A percentile compares a stretch with the other conserved stretches of the same genome.
These are phyloP conservation scores for Danaus melanippus DNA, from an alignment of 1,140 invertebrate genomes.

Conservation along the genomic window DNA sequence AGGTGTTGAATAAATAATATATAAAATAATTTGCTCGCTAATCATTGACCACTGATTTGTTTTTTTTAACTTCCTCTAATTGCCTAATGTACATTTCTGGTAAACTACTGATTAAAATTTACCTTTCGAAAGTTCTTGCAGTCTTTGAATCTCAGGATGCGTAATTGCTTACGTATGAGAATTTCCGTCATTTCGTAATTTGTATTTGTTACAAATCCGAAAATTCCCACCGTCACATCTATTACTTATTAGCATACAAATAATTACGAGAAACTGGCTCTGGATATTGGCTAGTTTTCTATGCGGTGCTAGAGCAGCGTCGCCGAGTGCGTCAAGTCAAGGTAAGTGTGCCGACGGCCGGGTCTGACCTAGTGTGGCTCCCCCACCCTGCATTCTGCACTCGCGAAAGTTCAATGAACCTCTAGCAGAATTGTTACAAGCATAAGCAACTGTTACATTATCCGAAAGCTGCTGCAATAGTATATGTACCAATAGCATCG, in stretches of 20 bases:
- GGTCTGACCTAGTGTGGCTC: constrained; percentile 62
- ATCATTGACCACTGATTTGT: too few species aligned
- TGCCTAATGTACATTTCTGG: too few species aligned
- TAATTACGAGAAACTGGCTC: constrained; percentile 38
- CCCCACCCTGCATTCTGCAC: constrained; percentile 63
- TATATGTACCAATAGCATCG: constrained; percentile 22
- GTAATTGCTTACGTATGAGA: too few species aligned
- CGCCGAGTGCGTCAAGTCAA: constrained; percentile 59
- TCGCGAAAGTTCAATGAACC: constrained; percentile 69
- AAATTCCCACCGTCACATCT: neutral
- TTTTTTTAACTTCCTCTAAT: too few species aligned
- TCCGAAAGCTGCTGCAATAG: constrained; percentile 64
- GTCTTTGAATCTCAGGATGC: too few species aligned
- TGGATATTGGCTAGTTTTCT: constrained; percentile 59
- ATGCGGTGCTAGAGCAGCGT: constrained; percentile 45
- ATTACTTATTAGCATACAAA: constrained; percentile 32
- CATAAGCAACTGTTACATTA: constrained; percentile 67
- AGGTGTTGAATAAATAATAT: too few species aligned
- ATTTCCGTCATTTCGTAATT: constrained; percentile 1
- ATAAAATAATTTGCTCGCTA: too few species aligned
- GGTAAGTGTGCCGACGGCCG: constrained; percentile 69
- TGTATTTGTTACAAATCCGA: neutral
- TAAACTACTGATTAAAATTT: too few species aligned
- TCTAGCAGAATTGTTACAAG: constrained; percentile 64
- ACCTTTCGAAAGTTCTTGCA: too few species aligned